A percentile compares a stretch with the other conserved stretches of the same genome.
These are phyloP conservation scores for Zygogramma bicolorata DNA, from an alignment of 2,888 invertebrate genomes.

Conservation along the genomic window DNA sequence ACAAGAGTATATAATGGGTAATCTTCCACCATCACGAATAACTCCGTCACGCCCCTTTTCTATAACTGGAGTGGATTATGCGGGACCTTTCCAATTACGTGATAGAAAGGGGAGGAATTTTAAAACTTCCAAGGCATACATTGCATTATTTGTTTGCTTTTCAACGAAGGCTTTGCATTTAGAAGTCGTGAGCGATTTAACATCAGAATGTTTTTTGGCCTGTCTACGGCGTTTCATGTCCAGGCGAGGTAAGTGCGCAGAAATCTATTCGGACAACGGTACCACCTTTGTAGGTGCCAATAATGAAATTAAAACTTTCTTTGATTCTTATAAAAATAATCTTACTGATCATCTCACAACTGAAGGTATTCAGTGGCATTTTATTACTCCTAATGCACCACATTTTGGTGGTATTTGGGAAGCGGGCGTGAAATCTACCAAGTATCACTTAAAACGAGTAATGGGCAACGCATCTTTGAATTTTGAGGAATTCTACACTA, in stretches of 20 bases:
- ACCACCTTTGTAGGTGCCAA: too few relatives aligned
- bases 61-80: constrained; percentile 42
- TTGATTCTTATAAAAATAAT: too few relatives aligned
- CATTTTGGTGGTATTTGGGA: too few relatives aligned
- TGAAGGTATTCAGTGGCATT: too few relatives aligned
- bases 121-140: constrained; percentile 37
- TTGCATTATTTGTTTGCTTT: constrained; percentile 45
- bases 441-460: too few relatives aligned
- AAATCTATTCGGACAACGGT: constrained; percentile 46
- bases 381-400: too few relatives aligned
- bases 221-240: constrained; percentile 41
- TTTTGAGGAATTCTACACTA: too few relatives aligned
- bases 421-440: too few relatives aligned
- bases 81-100: constrained; percentile 41
- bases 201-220: constrained; percentile 42
- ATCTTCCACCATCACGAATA: constrained; percentile 36
- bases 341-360: too few relatives aligned
- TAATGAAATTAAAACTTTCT: too few relatives aligned
- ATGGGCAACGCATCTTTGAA: too few relatives aligned
- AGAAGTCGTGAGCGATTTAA: constrained; percentile 43
- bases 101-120: constrained; percentile 37
- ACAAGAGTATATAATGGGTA: constrained; percentile 34
- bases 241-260: constrained; percentile 36
- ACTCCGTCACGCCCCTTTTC: constrained; percentile 36
- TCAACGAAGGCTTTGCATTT: constrained; percentile 45